phyloP scores from a whole-genome alignment of 2,888 invertebrate species.

The Agrotis puta region DNA sequence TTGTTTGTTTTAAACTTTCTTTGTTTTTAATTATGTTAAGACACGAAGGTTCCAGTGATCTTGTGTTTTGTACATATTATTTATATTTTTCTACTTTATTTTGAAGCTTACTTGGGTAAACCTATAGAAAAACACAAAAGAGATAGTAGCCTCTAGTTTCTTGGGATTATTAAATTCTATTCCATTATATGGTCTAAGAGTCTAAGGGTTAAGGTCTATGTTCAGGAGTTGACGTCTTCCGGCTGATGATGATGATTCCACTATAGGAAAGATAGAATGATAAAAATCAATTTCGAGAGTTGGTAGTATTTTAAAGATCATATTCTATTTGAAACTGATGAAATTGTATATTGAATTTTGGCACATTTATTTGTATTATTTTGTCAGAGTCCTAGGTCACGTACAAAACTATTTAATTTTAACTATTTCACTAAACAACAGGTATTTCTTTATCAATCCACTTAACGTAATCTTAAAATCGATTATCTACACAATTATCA shows the following conservation, averaged over 20 bases:
- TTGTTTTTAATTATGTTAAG: constrained; percentile 34
- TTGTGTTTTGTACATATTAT: not conserved
- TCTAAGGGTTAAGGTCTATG: too few relatives aligned
- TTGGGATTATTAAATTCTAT: not conserved
- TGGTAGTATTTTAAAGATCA: not conserved
- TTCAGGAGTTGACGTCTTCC: too few relatives aligned
- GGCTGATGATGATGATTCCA: too few relatives aligned
- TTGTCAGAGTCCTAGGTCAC: not conserved
- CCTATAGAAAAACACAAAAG: not conserved
- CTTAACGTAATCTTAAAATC: constrained; percentile 49
- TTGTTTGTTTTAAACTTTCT: constrained; percentile 44
- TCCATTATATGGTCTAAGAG: too few relatives aligned
- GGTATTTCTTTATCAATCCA: constrained; percentile 26
- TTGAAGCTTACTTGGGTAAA: too few relatives aligned
- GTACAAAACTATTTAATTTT: constrained; percentile 4
- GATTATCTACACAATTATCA: constrained; percentile 55
- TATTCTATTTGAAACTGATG: not conserved
- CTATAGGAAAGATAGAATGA: too few relatives aligned
- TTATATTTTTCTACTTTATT: not conserved
- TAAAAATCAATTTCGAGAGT: too few relatives aligned
- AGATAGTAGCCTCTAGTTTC: too few relatives aligned
- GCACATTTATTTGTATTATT: not conserved
- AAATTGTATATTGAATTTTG: constrained; percentile 16
- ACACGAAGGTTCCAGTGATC: constrained; percentile 1
- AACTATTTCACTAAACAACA: constrained; percentile 29